A percentile compares a stretch with the other conserved stretches of the same genome.
These are phyloP conservation scores for Disparrhopalites patrizii DNA, from an alignment of 2,888 invertebrate species.

Conservation along the genomic window DNA sequence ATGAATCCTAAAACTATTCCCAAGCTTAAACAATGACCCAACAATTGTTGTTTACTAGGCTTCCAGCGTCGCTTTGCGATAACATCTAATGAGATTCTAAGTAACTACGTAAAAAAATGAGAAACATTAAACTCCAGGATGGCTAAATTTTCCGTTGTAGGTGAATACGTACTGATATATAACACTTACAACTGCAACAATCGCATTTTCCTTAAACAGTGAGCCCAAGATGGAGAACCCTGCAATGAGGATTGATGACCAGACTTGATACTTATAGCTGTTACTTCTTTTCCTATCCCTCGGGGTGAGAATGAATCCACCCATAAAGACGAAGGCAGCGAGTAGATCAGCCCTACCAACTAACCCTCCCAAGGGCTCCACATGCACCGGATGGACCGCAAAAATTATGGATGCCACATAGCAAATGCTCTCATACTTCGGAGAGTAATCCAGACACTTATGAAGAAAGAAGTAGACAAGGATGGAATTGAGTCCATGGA, in stretches of 20 bases:
- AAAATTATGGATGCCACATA: slow-evolving; percentile 71
- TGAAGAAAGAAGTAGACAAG: slow-evolving; percentile 52
- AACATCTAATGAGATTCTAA: slow-evolving; percentile 31
- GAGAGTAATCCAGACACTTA: slow-evolving; percentile 42
- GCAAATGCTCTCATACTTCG: slow-evolving; percentile 51
- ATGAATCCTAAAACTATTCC: slow-evolving; percentile 33
- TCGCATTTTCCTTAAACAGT: slow-evolving; percentile 46
- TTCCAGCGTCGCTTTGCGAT: slow-evolving; percentile 24
- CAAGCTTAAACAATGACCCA: slow-evolving; percentile 26
- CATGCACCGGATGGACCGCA: slow-evolving; percentile 87
- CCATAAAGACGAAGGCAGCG: slow-evolving; percentile 65
- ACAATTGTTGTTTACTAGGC: slow-evolving; percentile 18
- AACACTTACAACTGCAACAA: slow-evolving; percentile 36
- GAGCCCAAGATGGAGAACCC: slow-evolving; percentile 37
- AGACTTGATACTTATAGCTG: not conserved
- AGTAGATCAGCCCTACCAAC: slow-evolving; percentile 91
- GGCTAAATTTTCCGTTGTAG: not conserved
- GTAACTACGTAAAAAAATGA: slow-evolving; percentile 14
- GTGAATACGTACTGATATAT: not conserved
- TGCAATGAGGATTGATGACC: slow-evolving; percentile 25
- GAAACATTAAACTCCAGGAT: not conserved
- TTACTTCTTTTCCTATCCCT: too few species aligned
- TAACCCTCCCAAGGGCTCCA: slow-evolving; percentile 83
- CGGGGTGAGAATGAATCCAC: slow-evolving; percentile 56
- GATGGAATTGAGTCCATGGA: slow-evolving; percentile 64